A percentile compares a stretch with the other conserved stretches of the same genome.
Conservation (phyloP, 35 echinoderm and acorn worm genomes). For the Strongylocentrotus purpuratus region DNA sequence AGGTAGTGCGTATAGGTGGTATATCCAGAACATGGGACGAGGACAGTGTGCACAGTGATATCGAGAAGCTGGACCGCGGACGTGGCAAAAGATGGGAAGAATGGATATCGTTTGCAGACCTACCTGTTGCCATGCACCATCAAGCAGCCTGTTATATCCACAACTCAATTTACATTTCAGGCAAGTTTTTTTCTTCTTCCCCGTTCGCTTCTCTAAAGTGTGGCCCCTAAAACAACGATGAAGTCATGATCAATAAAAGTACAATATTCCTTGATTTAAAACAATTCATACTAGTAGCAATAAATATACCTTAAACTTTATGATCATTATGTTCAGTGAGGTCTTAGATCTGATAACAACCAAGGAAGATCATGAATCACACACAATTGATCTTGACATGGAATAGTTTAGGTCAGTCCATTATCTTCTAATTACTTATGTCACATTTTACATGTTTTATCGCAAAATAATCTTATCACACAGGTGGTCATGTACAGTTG, state of each 20-base stretch:
- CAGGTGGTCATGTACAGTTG: not conserved
- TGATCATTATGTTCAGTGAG: too few relatives aligned
- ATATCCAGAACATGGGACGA: conserved; percentile 14
- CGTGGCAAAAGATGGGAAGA: not conserved
- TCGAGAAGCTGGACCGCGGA: not conserved
- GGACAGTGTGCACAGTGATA: not conserved
- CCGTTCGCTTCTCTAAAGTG: too few relatives aligned
- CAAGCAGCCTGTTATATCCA: conserved; percentile 16
- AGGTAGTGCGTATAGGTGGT: conserved; percentile 15
- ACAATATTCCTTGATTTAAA: too few relatives aligned
- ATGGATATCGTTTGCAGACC: not conserved
- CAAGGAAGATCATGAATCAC: too few relatives aligned
- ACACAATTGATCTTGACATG: too few relatives aligned
- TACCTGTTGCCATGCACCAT: conserved; percentile 9
- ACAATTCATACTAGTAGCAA: too few relatives aligned
- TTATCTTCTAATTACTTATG: too few relatives aligned
- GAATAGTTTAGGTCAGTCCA: too few relatives aligned
- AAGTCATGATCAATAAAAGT: too few relatives aligned
- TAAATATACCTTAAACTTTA: too few relatives aligned
- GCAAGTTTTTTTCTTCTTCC: not conserved
- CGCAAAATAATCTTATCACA: not conserved
- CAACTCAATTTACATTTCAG: conserved; percentile 28
- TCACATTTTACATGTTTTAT: not conserved
- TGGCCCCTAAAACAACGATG: too few relatives aligned
- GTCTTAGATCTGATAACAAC: too few relatives aligned